These are phyloP conservation scores for Gallinago nigripennis DNA, from an alignment of 2,797 vertebrate genomes.

Conservation along the genomic window DNA sequence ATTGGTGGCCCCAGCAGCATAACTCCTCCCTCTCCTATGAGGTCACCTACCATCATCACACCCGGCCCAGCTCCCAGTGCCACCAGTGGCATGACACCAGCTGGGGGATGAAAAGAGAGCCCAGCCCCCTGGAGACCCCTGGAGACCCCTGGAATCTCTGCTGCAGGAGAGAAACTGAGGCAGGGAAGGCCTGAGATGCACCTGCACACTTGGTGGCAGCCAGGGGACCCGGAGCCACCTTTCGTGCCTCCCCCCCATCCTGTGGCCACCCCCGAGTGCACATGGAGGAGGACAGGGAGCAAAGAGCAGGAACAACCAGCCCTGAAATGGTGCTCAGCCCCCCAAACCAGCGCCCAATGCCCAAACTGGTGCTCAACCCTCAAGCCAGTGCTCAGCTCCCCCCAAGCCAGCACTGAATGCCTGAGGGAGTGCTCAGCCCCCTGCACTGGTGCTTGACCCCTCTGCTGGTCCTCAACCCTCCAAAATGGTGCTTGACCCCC, in stretches of 20 bases:
- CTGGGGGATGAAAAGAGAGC: background rate
- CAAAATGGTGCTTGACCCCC: background rate
- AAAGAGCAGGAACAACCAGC: background rate
- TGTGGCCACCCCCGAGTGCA: fast-evolving
- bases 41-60: background rate
- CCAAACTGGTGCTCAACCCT: fast-evolving
- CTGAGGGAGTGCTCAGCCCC: background rate
- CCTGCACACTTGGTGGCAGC: background rate
- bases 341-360: background rate
- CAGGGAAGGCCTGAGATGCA: background rate
- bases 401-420: background rate
- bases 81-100: fast-evolving
- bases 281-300: background rate
- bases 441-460: no score
- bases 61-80: background rate
- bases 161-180: background rate
- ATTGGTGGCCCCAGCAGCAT: fast-evolving
- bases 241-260: background rate
- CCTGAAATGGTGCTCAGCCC: background rate
- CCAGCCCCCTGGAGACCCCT: background rate
- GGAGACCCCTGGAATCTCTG: background rate
- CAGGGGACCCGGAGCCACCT: background rate
- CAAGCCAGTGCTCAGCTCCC: background rate
- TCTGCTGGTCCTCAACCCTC: background rate
- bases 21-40: background rate